A percentile compares a stretch with the other conserved stretches of the same genome.
phyloP scores from a whole-genome alignment of 2,888 invertebrate species.

The Meganola albula region DNA sequence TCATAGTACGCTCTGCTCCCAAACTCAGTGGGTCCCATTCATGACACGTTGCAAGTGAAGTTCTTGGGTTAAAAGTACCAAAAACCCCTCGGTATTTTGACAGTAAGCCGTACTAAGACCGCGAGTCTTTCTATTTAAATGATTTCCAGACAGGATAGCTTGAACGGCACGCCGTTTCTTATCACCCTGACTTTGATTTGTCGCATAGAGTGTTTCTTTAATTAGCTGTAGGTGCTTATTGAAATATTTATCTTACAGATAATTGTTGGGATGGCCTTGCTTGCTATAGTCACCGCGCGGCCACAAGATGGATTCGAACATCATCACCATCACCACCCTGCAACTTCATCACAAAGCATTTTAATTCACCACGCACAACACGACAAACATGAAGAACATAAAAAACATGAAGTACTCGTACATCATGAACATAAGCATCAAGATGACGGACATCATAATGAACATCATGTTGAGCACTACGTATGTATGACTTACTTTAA shows the following conservation, averaged over 20 bases:
- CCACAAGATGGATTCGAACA: slow-evolving; percentile 20
- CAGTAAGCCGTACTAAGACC: too few species aligned
- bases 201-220: background rate
- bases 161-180: too few species aligned
- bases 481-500: slow-evolving; percentile 11
- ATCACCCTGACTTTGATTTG: too few species aligned
- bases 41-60: too few species aligned
- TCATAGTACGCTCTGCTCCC: too few species aligned
- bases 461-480: slow-evolving; percentile 26
- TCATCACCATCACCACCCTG: slow-evolving; percentile 33
- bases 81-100: too few species aligned
- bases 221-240: slow-evolving; percentile 19
- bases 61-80: too few species aligned
- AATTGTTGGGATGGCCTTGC: too few species aligned
- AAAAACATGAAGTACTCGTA: slow-evolving; percentile 8
- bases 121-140: too few species aligned
- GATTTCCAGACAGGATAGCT: too few species aligned
- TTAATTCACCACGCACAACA: slow-evolving; percentile 34
- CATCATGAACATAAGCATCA: slow-evolving; percentile 1
- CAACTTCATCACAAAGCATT: slow-evolving; percentile 41
- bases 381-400: slow-evolving; percentile 8
- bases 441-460: slow-evolving; percentile 7
- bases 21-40: too few species aligned
- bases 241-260: too few species aligned
- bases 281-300: slow-evolving; percentile 19